A percentile compares a stretch with the other conserved stretches of the same genome.
phyloP scores from a whole-genome alignment of 1,140 invertebrate genomes.

The Vanessa atalanta region DNA sequence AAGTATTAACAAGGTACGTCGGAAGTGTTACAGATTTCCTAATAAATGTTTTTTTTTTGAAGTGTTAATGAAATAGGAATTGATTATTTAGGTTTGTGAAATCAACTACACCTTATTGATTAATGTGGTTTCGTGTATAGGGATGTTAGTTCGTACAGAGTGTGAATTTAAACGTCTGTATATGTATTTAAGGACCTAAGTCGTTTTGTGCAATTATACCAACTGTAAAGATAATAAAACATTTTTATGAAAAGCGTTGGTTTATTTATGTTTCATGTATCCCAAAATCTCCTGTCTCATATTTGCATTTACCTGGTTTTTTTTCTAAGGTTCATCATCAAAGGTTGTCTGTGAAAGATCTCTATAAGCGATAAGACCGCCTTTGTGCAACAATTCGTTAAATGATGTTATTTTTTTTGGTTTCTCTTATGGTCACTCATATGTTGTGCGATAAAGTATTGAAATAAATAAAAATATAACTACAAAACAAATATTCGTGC shows the following conservation, averaged over 20 bases:
- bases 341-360: too few species aligned
- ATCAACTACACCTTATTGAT: constrained; percentile 4
- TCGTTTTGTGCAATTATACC: constrained; percentile 48
- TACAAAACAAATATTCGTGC: too few species aligned
- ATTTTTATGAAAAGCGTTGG: constrained; percentile 40
- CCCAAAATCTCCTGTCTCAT: too few species aligned
- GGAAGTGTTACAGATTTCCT: constrained; percentile 1
- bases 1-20: constrained; percentile 5
- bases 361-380: too few species aligned
- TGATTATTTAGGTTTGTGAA: constrained; percentile 29
- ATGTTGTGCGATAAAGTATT: too few species aligned
- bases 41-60: not conserved
- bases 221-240: constrained; percentile 50
- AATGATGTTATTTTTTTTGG: too few species aligned
- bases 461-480: too few species aligned
- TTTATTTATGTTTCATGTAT: not conserved
- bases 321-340: too few species aligned
- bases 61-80: constrained; percentile 31
- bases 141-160: constrained; percentile 42
- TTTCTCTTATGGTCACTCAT: too few species aligned
- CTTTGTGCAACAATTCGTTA: too few species aligned
- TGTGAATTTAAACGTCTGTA: constrained; percentile 45
- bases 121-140: constrained; percentile 22
- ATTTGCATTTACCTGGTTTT: too few species aligned
- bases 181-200: constrained; percentile 34